Evolutionary conservation across 2,888 invertebrate genomes (phyloP).

Genomic region (Philhelius pedissequus): DNA sequence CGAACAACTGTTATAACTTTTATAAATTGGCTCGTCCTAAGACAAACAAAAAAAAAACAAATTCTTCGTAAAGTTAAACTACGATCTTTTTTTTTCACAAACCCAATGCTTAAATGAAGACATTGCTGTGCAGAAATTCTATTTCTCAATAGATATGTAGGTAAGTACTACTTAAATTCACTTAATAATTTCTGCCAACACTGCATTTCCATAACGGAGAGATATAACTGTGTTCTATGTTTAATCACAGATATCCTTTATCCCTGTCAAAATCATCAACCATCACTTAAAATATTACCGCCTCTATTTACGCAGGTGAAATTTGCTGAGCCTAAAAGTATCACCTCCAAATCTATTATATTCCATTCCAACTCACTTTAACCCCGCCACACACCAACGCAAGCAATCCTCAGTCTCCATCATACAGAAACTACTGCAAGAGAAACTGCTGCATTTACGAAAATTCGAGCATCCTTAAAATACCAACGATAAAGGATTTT

Average conservation of each 20-base stretch:
- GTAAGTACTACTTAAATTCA: neutral
- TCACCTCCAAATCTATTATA: conserved; percentile 16
- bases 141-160: too few species aligned
- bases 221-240: neutral
- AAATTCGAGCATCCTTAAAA: conserved; percentile 53
- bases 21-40: too few species aligned
- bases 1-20: too few species aligned
- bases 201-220: neutral
- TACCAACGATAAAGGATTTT: conserved; percentile 31
- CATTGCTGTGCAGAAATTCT: too few species aligned
- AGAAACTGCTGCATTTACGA: conserved; percentile 51
- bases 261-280: neutral
- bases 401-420: neutral
- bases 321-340: conserved; percentile 47
- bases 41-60: too few species aligned
- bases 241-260: conserved; percentile 15
- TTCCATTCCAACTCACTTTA: neutral
- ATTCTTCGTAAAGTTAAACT: too few species aligned
- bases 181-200: neutral
- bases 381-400: neutral
- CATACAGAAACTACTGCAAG: neutral
- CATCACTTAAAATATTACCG: conserved; percentile 34
- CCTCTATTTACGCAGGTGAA: neutral
- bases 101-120: too few species aligned
- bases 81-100: too few species aligned